Conservation (phyloP, 2,113 vertebrate species). For the Chloropsis cyanopogon region DNA sequence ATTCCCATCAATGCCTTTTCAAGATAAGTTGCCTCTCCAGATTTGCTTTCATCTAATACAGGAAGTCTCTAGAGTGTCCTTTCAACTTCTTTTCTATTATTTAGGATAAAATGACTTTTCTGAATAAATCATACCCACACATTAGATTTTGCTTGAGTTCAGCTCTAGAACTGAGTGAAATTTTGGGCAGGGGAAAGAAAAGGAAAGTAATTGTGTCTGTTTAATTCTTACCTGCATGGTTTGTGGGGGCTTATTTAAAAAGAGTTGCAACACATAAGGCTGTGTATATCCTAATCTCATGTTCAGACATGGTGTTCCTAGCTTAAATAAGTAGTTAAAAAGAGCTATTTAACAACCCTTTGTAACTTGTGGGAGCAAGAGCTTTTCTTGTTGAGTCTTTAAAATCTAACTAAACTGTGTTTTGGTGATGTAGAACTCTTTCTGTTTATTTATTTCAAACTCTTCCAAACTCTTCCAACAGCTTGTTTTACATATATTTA, state of each 20-base stretch:
- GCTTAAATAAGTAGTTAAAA: slow-evolving; percentile 15
- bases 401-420: background rate
- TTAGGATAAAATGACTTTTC: background rate
- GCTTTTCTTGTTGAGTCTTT: background rate
- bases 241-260: background rate
- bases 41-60: background rate
- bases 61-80: background rate
- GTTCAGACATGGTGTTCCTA: background rate
- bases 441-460: slow-evolving; percentile 54
- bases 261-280: background rate
- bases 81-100: background rate
- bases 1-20: background rate
- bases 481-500: slow-evolving; percentile 52
- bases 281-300: background rate
- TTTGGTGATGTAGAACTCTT: background rate
- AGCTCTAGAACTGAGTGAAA: background rate
- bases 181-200: background rate
- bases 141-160: background rate
- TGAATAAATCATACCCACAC: background rate
- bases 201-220: background rate
- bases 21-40: background rate
- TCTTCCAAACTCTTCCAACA: slow-evolving; percentile 21
- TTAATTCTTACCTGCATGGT: background rate
- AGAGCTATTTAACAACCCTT: background rate
- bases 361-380: background rate